These are phyloP conservation scores for Nyctalus aviator DNA, from an alignment of 2,797 vertebrate genomes.

Conservation along the genomic window DNA sequence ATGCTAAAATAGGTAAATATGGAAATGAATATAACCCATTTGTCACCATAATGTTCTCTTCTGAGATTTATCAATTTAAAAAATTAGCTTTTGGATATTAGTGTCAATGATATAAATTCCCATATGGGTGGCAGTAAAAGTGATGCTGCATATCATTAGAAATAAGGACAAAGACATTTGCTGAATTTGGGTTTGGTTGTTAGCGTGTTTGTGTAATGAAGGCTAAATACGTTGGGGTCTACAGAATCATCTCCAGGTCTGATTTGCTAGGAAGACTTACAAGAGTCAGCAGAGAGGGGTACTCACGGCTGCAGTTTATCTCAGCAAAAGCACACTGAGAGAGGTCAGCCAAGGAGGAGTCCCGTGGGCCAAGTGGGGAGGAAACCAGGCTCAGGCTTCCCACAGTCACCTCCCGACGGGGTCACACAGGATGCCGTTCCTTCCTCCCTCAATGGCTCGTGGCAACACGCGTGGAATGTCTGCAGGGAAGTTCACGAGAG, in stretches of 20 bases:
- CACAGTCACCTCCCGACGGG: not conserved
- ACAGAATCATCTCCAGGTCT: not conserved
- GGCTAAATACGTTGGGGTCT: not conserved
- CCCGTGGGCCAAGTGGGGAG: not conserved
- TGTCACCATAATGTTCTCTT: not conserved
- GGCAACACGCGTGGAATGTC: not conserved
- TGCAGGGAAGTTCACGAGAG: not conserved
- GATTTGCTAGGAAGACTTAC: not conserved
- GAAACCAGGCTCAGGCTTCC: not conserved
- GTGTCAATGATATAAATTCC: not conserved
- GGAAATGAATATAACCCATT: not conserved
- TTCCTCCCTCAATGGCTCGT: not conserved
- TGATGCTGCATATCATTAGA: not conserved
- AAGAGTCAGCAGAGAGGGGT: too few species aligned
- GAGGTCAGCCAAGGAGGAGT: not conserved
- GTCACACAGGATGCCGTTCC: not conserved
- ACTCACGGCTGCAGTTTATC: not conserved
- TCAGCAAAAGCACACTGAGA: not conserved
- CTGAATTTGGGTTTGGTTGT: not conserved
- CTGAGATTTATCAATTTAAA: constrained; percentile 1
- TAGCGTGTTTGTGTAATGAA: not conserved
- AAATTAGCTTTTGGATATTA: not conserved
- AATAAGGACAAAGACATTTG: not conserved
- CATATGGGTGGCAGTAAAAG: not conserved
- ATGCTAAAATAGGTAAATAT: not conserved